These are phyloP conservation scores for Philhelius pedissequus DNA, from an alignment of 2,888 invertebrate genomes.

Conservation along the genomic window DNA sequence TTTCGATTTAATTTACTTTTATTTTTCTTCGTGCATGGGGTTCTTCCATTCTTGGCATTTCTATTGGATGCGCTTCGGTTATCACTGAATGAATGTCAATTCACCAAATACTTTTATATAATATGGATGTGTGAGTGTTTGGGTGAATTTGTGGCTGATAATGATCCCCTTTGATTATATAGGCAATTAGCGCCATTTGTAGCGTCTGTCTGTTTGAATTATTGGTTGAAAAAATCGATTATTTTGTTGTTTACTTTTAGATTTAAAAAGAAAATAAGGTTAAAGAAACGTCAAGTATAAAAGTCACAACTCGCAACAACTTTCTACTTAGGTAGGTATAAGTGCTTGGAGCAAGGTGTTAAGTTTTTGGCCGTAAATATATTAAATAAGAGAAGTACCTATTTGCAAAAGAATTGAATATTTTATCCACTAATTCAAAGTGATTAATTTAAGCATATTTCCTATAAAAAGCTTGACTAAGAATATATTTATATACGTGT, in stretches of 20 bases:
- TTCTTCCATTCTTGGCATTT: neutral
- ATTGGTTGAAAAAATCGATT: constrained; percentile 36
- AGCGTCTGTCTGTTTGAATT: neutral
- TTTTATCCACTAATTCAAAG: too few relatives aligned
- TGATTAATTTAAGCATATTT: too few relatives aligned
- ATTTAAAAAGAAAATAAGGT: neutral
- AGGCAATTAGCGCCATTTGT: constrained; percentile 25
- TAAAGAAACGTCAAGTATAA: neutral
- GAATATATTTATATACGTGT: too few relatives aligned
- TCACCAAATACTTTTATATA: neutral
- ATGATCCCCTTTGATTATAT: neutral
- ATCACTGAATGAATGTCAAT: neutral
- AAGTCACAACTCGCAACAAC: neutral
- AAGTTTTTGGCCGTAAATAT: too few relatives aligned
- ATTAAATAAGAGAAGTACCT: too few relatives aligned
- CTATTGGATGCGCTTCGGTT: neutral
- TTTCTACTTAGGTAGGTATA: too few relatives aligned
- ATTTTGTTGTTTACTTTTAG: neutral
- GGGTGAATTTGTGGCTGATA: neutral
- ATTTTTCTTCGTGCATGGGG: neutral
- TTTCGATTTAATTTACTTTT: neutral
- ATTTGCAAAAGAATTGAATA: too few relatives aligned
- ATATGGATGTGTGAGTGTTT: neutral
- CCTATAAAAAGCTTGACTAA: too few relatives aligned
- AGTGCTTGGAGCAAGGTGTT: too few relatives aligned